Evolutionary conservation across 2,888 invertebrate genomes (phyloP), one percentile per base, ranked within the genome.

Genomic region (Phyllotreta cruciferae): DNA sequence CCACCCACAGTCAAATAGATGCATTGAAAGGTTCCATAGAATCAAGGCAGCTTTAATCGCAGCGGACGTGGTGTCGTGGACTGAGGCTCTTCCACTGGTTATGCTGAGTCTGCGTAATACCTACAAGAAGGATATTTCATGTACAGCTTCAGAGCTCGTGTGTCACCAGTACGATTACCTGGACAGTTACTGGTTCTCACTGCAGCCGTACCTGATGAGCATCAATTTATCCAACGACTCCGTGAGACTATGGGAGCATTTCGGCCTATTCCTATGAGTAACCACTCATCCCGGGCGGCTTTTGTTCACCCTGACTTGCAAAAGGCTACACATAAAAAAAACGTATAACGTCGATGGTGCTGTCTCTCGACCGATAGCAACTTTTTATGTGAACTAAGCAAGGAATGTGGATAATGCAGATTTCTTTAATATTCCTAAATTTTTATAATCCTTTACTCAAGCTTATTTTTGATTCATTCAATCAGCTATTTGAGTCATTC

Each of bases 281-380:
- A 50, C 36, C 52, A 52, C 35, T 14, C 36, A 38, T n/a, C 24
- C 4, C 37, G 36, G 10, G 5, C 60, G n/a, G n/a, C 47, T 14
- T 66, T 83, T 83, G 78, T 76, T 73, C 53, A 76, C 77, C 1
- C 82, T 76, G 66, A 78, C 78, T 35, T 68, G 73, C 0, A 82
- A 73, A 0, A 81, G 81, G 78, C 80, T 8, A 79, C 0, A 80
- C 82, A 7, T 80, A n/a, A n/a, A n/a, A n/a, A n/a, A n/a, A n/a
- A n/a, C n/a, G n/a, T n/a, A n/a, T n/a, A n/a, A n/a, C n/a, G n/a
- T n/a, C n/a, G n/a, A n/a, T n/a, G n/a, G n/a, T n/a, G n/a, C n/a
- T n/a, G n/a, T n/a, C n/a, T n/a, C n/a, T n/a, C n/a, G n/a, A n/a
- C n/a, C n/a, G n/a, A n/a, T n/a, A n/a, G n/a, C n/a, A n/a, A n/a